Percentiles rank a stretch among this genome's conserved stretches.
phyloP scores from a whole-genome alignment of 1,140 invertebrate genomes.

The Drosophila funebris region DNA sequence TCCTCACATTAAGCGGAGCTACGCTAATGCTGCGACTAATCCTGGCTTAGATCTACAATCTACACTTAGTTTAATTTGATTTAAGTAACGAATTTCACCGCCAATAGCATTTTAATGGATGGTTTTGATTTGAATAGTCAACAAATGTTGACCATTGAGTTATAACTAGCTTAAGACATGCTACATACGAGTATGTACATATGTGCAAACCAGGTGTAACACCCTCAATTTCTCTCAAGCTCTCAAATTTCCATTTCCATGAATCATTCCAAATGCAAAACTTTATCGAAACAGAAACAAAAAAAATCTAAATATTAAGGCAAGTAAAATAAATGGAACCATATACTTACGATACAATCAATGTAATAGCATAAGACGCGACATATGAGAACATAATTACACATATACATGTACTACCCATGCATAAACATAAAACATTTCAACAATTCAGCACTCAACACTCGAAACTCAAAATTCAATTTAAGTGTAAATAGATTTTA shows the following conservation, averaged over 20 bases:
- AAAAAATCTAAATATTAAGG: constrained; percentile 23
- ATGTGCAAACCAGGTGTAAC: constrained; percentile 2
- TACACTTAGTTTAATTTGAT: constrained; percentile 14
- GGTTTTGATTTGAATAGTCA: constrained; percentile 37
- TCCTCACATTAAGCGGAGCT: constrained; percentile 57
- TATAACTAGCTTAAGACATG: constrained; percentile 41
- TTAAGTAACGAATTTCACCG: constrained; percentile 70
- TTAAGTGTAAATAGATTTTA: constrained; percentile 80
- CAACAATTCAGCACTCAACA: constrained; percentile 49
- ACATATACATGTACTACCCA: constrained; percentile 23
- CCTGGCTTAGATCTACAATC: constrained; percentile 52
- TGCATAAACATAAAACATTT: constrained; percentile 16
- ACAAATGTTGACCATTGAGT: constrained; percentile 23
- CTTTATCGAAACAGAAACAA: constrained; percentile 29
- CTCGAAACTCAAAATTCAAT: constrained; percentile 27
- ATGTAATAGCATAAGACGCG: constrained; percentile 72
- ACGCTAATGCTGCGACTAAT: constrained; percentile 59
- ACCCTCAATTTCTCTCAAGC: constrained; percentile 14
- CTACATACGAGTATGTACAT: neutral
- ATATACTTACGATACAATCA: constrained; percentile 68
- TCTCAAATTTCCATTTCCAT: constrained; percentile 31
- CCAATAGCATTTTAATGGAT: constrained; percentile 65
- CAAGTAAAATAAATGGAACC: constrained; percentile 59
- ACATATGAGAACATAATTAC: constrained; percentile 27
- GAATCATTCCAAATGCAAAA: constrained; percentile 34